Percentiles rank a stretch among this genome's conserved stretches.
Evolutionary conservation across 2,888 invertebrate species (phyloP).

Genomic region (Drosophila antonietae): DNA sequence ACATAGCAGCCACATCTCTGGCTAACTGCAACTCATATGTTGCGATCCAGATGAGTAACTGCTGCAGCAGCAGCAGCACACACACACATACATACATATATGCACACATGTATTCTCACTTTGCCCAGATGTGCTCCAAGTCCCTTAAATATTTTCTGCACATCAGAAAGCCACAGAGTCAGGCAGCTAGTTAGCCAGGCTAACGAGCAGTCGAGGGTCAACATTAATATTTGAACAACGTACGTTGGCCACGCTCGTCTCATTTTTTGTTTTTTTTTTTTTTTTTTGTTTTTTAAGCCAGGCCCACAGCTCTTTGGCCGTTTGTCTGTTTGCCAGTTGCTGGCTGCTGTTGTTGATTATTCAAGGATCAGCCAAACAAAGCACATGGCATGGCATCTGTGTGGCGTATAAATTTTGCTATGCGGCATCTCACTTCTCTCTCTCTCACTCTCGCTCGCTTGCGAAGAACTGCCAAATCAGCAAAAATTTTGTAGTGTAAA

Average conservation of each 20-base stretch:
- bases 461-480: constrained; percentile 69
- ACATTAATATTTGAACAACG: constrained; percentile 79
- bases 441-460: neutral
- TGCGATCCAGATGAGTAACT: constrained; percentile 49
- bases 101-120: neutral
- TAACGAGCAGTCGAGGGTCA: constrained; percentile 74
- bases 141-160: constrained; percentile 40
- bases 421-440: constrained; percentile 13
- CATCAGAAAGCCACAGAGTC: constrained; percentile 29
- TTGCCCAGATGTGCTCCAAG: constrained; percentile 26
- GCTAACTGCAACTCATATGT: constrained; percentile 6
- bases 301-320: constrained; percentile 19
- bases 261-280: constrained; percentile 43
- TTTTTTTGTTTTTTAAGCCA: constrained; percentile 1
- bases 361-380: constrained; percentile 79
- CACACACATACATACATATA: neutral
- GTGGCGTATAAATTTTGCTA: constrained; percentile 67
- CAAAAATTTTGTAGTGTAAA: constrained; percentile 70
- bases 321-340: constrained; percentile 38
- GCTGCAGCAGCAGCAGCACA: constrained; percentile 20
- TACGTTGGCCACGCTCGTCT: constrained; percentile 60
- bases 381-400: constrained; percentile 72
- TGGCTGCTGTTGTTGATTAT: constrained; percentile 72
- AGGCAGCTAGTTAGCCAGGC: constrained; percentile 40
- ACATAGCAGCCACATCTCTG: neutral